Conservation (phyloP, 2,888 invertebrate species). For the Gortyna flavago region DNA sequence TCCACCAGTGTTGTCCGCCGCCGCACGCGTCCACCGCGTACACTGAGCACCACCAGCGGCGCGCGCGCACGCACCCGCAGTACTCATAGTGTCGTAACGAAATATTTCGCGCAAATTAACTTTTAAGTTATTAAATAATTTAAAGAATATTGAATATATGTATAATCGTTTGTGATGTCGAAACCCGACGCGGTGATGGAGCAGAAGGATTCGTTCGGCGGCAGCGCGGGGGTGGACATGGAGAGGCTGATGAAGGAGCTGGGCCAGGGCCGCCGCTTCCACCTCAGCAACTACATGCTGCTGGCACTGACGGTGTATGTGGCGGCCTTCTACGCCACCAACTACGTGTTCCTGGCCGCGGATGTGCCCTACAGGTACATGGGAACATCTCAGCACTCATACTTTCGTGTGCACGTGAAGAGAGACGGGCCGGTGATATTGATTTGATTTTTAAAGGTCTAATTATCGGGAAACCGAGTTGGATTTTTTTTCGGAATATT, state of each 20-base stretch:
- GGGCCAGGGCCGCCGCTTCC: conserved; percentile 82
- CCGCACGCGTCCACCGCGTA: conserved; percentile 33
- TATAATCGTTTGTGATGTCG: conserved; percentile 53
- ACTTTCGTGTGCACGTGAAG: not conserved
- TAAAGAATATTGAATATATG: not conserved
- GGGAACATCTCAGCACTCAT: not conserved
- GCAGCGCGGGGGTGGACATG: conserved; percentile 73
- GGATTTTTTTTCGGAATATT: too few relatives aligned
- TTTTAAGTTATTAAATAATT: conserved; percentile 6
- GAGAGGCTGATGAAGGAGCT: conserved; percentile 83
- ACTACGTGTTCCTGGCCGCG: conserved; percentile 84
- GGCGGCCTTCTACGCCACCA: conserved; percentile 79
- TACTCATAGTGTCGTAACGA: not conserved
- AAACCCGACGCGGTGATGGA: conserved; percentile 48
- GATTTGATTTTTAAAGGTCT: not conserved
- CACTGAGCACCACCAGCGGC: conserved; percentile 30
- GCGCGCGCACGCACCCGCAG: conserved; percentile 41
- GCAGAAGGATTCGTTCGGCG: conserved; percentile 31
- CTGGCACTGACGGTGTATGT: conserved; percentile 73
- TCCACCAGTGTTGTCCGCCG: conserved; percentile 27
- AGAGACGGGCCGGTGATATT: not conserved
- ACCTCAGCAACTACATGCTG: conserved; percentile 78
- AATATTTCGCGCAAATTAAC: conserved; percentile 16
- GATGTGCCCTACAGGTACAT: conserved; percentile 84
- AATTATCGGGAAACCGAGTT: too few relatives aligned